Evolutionary conservation across 1,140 invertebrate genomes (phyloP), one percentile per base, ranked within the genome.

Genomic region (Cephus cinctus): DNA sequence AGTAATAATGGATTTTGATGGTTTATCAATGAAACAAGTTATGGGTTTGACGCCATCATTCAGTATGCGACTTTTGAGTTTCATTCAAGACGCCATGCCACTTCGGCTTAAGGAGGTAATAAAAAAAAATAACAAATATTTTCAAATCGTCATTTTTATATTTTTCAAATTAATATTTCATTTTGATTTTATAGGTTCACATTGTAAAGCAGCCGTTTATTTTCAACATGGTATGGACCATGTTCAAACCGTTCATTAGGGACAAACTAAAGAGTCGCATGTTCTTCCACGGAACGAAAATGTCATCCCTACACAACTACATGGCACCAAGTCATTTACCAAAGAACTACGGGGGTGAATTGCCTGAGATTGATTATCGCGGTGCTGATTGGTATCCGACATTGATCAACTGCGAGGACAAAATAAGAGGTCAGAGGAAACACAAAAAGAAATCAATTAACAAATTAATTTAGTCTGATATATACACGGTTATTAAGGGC

Each of bases 31-130:
- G 81, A 83, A 82, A 66, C 89, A 92, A 77, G 83, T 83, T 1
- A 80, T 80, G 73, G 83, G 81, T 1, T 67, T 90, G n/a, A 81
- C 83, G 1, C 87, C 86, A 15, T 68, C 82, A 1, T 90, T 89
- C 65, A 87, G 86, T 16, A 84, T 85, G 72, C 80, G 83, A 47
- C 79, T 91, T 15, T 79, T 92, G 32, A 81, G 79, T 12, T 92
- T 90, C 69, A 89, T 92, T 46, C 89, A 92, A 68, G 90, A 94
- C 51, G 90, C 90, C 2, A 92, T 94, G 84, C 92, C 92, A 18
- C 75, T 92, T 11, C 80, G 92, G 49, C 82, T 95, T 57, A 93
- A 92, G 69, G 90, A 92, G 67, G 87, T 70, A 47, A 16, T 39
- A 43, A 36, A 5, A 25, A 47, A 18, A 38, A 38, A 16, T 25